A percentile compares a stretch with the other conserved stretches of the same genome.
Conservation (phyloP, 2,797 vertebrate species). For the Holocentrus rufus region DNA sequence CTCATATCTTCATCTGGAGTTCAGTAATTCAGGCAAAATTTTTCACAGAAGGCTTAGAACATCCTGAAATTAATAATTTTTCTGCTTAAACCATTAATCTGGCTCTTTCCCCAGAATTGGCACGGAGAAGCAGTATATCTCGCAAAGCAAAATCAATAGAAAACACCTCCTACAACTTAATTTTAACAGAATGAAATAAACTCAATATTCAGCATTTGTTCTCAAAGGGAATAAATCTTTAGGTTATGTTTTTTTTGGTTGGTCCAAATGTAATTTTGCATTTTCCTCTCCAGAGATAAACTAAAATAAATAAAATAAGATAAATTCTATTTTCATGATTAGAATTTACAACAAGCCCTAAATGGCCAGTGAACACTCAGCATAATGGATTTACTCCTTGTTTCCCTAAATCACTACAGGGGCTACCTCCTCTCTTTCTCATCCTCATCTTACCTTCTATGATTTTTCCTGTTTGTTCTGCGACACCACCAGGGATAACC, state of each 20-base stretch:
- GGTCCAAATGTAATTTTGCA: constrained; percentile 22
- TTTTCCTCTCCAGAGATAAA: not conserved
- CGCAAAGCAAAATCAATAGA: constrained; percentile 19
- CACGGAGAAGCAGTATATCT: constrained; percentile 4
- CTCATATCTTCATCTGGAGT: constrained; percentile 43
- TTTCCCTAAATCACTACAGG: not conserved
- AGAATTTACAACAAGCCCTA: not conserved
- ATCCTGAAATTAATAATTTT: constrained; percentile 20
- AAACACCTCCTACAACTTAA: constrained; percentile 3
- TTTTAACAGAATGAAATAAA: constrained; percentile 7
- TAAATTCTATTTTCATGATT: not conserved
- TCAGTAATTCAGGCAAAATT: constrained; percentile 34
- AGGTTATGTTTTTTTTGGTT: not conserved
- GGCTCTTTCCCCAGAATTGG: not conserved
- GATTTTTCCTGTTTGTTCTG: constrained; percentile 91
- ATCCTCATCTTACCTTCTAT: constrained; percentile 88
- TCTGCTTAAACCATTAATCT: constrained; percentile 22
- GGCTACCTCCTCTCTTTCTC: not conserved
- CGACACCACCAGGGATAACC: constrained; percentile 91
- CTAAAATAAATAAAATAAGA: too few relatives aligned
- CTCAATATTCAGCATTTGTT: not conserved
- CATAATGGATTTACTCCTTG: not conserved
- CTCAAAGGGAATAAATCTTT: not conserved
- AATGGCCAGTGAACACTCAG: not conserved
- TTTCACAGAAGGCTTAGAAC: constrained; percentile 23